Evolutionary conservation across 2,888 invertebrate genomes (phyloP), one percentile per base, ranked within the genome.

Genomic region (Cheilosia soror): DNA sequence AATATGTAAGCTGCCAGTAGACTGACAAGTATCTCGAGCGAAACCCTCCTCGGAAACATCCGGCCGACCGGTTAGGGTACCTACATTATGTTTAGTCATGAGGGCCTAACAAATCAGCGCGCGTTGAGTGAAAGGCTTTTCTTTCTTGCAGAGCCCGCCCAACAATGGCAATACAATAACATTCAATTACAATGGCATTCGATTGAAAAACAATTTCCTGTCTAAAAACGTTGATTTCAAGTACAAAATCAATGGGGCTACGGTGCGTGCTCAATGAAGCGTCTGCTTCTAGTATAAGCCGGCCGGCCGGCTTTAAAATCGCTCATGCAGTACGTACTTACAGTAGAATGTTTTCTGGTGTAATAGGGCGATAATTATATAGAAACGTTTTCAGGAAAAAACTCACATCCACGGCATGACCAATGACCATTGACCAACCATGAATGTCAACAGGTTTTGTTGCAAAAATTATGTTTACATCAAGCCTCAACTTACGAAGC

Each of bases 201-300:
- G 71, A 72, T 71, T 85, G 71, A 81, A 31, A 68, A 68, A 57
- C 57, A 57, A 60, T 76, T 85, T 85, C 85, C 85, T 72, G 49
- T 62, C 31, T 58, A 53, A 73, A 73, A 69, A 73, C 27, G 55
- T 73, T 73, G 47, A 25, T 69, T 65, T 79, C 47, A 60, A 66
- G 71, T 71, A 57, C 27, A 33, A 76, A 75, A 72, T 40, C 85
- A 85, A 81, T 81, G 76, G 65, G 55, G 60, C 75, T 57, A 53
- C 76, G 66, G 71, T 31, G 20, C 20, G 42, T 81, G 76, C 71
- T 57, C 85, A 77, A 72, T 85, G 85, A 81, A 81, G 81, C 81
- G 40, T 51, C 44, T 37, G 11, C 29, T 29, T 5, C 29, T 9
- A 51, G 31, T 11, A 40, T 66, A 82, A 60, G 82, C 77, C 71